Evolutionary conservation across 2,113 vertebrate species (phyloP).

Genomic region (Ameiurus melas): DNA sequence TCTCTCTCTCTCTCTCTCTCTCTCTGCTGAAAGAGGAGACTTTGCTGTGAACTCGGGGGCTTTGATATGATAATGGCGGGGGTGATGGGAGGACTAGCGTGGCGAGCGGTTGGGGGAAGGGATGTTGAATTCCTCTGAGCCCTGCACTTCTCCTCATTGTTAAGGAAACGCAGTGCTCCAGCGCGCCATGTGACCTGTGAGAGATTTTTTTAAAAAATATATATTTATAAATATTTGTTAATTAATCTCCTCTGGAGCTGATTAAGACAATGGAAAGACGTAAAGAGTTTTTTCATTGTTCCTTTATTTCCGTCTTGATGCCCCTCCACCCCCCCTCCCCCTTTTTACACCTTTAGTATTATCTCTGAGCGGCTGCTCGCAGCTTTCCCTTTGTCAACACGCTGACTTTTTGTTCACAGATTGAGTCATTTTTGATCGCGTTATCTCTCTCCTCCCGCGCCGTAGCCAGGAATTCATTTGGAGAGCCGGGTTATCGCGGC

Average conservation of each 20-base stretch:
- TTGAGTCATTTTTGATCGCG: slow-evolving; percentile 33
- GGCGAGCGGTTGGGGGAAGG: slow-evolving; percentile 67
- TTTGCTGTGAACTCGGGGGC: slow-evolving; percentile 77
- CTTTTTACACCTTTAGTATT: slow-evolving; percentile 58
- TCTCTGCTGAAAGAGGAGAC: slow-evolving; percentile 79
- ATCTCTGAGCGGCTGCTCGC: slow-evolving; percentile 73
- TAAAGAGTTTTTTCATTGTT: slow-evolving; percentile 56
- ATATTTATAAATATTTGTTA: slow-evolving; percentile 50
- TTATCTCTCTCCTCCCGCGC: slow-evolving; percentile 17
- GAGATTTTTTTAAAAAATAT: slow-evolving; percentile 41
- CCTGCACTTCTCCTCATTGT: slow-evolving; percentile 82
- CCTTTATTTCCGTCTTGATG: slow-evolving; percentile 24
- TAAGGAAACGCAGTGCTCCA: slow-evolving; percentile 79
- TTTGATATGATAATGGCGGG: slow-evolving; percentile 81
- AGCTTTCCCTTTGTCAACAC: slow-evolving; percentile 25
- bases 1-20: slow-evolving; percentile 70
- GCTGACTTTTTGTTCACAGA: slow-evolving; percentile 42
- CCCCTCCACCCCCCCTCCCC: slow-evolving; percentile 30
- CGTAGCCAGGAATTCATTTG: slow-evolving; percentile 29
- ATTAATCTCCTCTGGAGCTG: slow-evolving; percentile 56
- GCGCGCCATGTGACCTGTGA: slow-evolving; percentile 66
- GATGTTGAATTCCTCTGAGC: slow-evolving; percentile 78
- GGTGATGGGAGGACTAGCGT: slow-evolving; percentile 54
- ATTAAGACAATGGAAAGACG: slow-evolving; percentile 51
- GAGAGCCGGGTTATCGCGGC: slow-evolving; percentile 38